Conservation (phyloP, 2,797 vertebrate species). For the Myotis myotis region DNA sequence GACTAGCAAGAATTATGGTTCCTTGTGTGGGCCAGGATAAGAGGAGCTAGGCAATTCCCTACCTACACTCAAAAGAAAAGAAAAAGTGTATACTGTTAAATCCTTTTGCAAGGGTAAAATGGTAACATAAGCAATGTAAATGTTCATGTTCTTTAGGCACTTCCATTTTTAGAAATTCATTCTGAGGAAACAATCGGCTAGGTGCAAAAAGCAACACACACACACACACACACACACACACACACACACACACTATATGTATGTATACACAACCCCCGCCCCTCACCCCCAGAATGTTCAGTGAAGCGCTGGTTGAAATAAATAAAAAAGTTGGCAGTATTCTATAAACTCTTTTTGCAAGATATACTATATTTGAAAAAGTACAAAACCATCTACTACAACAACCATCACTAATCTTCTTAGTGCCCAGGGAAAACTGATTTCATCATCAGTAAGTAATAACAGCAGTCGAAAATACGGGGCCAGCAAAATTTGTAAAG, state of each 20-base stretch:
- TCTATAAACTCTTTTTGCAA: neutral
- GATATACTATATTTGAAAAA: neutral
- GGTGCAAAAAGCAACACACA: conserved; percentile 1
- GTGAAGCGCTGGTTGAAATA: neutral
- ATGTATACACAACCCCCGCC: too few species aligned
- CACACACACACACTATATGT: neutral
- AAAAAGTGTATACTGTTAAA: neutral
- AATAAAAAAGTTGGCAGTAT: neutral
- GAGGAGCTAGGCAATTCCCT: neutral
- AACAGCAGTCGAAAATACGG: neutral
- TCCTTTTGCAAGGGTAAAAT: conserved; percentile 3
- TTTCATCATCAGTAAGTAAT: neutral
- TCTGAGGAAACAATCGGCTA: conserved; percentile 6
- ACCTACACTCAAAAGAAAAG: neutral
- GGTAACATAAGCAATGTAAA: conserved; percentile 26
- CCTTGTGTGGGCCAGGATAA: neutral
- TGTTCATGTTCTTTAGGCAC: neutral
- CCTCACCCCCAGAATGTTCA: neutral
- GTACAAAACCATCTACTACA: neutral
- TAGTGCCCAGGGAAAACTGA: neutral
- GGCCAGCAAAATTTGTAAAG: neutral
- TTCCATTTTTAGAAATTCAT: conserved; percentile 7
- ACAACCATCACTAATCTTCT: neutral
- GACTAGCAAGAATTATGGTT: neutral
- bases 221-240: neutral